phyloP scores from a whole-genome alignment of 2,888 invertebrate species.

The Cacoxenus indagator region DNA sequence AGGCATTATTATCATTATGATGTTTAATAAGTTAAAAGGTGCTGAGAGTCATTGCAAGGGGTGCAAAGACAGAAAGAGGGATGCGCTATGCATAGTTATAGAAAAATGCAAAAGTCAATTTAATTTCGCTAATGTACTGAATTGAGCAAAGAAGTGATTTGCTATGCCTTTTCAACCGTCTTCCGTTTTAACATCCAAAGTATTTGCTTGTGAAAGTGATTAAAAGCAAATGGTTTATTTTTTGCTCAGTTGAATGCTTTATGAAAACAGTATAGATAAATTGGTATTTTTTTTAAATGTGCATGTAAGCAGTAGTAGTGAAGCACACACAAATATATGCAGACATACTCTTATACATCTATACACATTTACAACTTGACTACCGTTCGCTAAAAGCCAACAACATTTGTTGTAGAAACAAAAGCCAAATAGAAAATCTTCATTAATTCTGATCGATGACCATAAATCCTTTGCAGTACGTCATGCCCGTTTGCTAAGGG shows the following conservation, averaged over 20 bases:
- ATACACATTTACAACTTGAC: not conserved
- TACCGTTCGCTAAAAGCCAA: not conserved
- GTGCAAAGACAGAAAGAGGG: constrained; percentile 3
- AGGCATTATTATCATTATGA: constrained; percentile 31
- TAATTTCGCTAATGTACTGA: constrained; percentile 68
- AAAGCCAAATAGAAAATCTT: constrained; percentile 62
- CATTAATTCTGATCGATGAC: constrained; percentile 72
- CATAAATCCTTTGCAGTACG: constrained; percentile 67
- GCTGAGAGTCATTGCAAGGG: constrained; percentile 33
- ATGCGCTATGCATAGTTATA: constrained; percentile 18
- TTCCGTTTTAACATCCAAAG: not conserved
- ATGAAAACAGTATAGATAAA: no score
- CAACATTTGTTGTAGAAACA: constrained; percentile 11
- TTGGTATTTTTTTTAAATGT: no score
- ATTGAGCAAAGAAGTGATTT: constrained; percentile 42
- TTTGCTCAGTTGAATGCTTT: no score
- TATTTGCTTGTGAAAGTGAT: no score
- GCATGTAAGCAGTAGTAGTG: no score
- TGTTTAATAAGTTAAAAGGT: constrained; percentile 44
- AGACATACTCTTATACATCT: no score
- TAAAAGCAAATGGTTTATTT: no score
- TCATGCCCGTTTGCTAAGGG: constrained; percentile 8
- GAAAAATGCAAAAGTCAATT: constrained; percentile 53
- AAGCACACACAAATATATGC: no score
- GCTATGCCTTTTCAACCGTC: not conserved